Evolutionary conservation across 2,113 vertebrate species (phyloP).

Genomic region (Mastomys coucha): DNA sequence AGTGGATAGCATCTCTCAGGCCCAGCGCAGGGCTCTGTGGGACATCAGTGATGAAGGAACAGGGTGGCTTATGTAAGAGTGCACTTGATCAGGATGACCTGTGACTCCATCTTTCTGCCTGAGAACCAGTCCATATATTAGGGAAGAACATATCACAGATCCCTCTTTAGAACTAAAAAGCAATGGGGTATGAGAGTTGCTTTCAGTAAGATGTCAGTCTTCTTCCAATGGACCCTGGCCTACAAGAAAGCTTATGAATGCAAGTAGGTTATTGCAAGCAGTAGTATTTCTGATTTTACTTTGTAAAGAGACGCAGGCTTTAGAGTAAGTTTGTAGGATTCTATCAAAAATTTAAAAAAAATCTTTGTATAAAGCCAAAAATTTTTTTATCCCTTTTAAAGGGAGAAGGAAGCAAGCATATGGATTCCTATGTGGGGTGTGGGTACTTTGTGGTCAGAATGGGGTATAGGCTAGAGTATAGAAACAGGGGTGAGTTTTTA

Average conservation of each 20-base stretch:
- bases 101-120: slow-evolving; percentile 18
- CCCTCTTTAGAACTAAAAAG: slow-evolving; percentile 11
- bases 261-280: neutral
- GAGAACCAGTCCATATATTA: neutral
- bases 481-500: neutral
- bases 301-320: neutral
- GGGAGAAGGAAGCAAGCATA: neutral
- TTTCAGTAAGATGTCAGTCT: neutral
- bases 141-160: neutral
- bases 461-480: neutral
- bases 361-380: neutral
- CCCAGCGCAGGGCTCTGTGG: neutral
- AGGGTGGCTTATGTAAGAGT: neutral
- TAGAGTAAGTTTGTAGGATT: neutral
- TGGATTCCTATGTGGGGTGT: neutral
- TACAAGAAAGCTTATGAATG: neutral
- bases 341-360: neutral
- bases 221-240: neutral
- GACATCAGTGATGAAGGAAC: slow-evolving; percentile 5
- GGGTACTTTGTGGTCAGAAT: neutral
- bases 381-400: neutral
- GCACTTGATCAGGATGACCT: neutral
- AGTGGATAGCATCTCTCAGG: neutral
- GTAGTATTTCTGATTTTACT: slow-evolving; percentile 41
- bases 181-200: neutral